Base-by-base conservation (phyloP, 1,140 invertebrate genomes). In the Ruditapes philippinarum region DNA sequence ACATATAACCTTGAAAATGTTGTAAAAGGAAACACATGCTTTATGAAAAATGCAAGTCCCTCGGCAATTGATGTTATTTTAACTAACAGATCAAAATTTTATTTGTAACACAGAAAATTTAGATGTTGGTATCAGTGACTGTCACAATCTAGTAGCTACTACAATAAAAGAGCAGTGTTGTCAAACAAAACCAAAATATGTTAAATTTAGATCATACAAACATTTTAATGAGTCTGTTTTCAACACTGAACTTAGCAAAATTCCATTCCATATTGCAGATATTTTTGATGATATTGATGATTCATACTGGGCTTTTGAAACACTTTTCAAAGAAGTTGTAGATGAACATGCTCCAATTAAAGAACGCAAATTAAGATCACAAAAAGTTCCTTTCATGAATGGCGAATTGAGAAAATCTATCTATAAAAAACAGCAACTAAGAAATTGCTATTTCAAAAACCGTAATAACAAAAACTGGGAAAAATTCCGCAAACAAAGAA, bases 51-150 rank as follows among this genome's bases (percentile, higher is more conserved):
- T 45, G 42, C 5, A 7, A 45, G 5, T 7, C 42, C 42, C 14
- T 45, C 42, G 14, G 14, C 5, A 7, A 7, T 45, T 7, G 83
- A 90, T 62, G 54, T 86, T 57, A 73, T 90, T 74, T 49, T 90
- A 14, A 87, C 78, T n/a, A 90, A 86, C 25, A 31, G 31, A 57
- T 25, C 33, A 9, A 49, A 54, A 33, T 14, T 81, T 33, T 76
- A 40, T n/a, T 28, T 65, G 45, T 42, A 81, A 81, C 12, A 82
- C 79, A 60, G 9, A 22, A 11, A 73, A 73, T 42, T 68, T 84
- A 51, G 17, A 54, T 22, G 14, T 7, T 81, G 45, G 73, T 31
- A 9, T 81, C 7, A 90, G 89, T 79, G 74, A 85, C 28, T 62
- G 70, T 28, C 70, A 80, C 76, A 88, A 28, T 79, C 0, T 79